Evolutionary conservation across 2,797 vertebrate species (phyloP), one percentile per base, ranked within the genome.

Genomic region (Enteromius anoplus): DNA sequence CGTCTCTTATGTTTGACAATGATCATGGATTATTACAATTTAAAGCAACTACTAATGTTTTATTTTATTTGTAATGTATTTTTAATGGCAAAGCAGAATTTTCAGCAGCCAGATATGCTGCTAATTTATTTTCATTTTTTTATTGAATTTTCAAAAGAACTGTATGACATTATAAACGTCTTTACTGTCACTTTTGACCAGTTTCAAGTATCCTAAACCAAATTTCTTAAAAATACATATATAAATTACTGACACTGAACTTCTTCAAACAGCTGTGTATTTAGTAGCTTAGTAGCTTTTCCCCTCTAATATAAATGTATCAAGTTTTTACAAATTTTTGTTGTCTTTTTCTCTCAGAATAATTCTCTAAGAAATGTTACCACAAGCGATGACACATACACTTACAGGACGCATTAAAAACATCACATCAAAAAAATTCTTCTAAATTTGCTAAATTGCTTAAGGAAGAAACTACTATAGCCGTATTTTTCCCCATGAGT

Each of bases 391-490:
- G 2, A 26, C 17, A 19, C 62, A 32, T 47, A 51, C 11, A 34
- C 53, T 53, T 26, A 29, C 12, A 3, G 17, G 55, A 76, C 17
- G 45, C 1, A 42, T 40, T 23, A 23, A 75, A 32, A 65, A 65
- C 47, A 32, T 34, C 4, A 49, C 15, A 78, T 14, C 2, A 47
- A 75, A 75, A 75, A 66, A 49, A 53, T 78, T 47, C 32, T 45
- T 45, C 14, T 45, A 53, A 79, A 80, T 80, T 32, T 23, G 21
- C 49, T 76, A 66, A 66, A 75, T 23, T 42, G 37, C 45, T 75
- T 17, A 40, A 10, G 47, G 10, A 51, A 5, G 23, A 45, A 49
- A 45, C 68, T 23, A 4, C 66, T 73, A 26, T 1, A 60, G 14
- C 26, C 45, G 68, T 12, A 65, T 53, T 70, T n/a, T 15, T 78